Conservation (phyloP, 2,797 vertebrate species). For the Parauchenoglanis ngamensis region DNA sequence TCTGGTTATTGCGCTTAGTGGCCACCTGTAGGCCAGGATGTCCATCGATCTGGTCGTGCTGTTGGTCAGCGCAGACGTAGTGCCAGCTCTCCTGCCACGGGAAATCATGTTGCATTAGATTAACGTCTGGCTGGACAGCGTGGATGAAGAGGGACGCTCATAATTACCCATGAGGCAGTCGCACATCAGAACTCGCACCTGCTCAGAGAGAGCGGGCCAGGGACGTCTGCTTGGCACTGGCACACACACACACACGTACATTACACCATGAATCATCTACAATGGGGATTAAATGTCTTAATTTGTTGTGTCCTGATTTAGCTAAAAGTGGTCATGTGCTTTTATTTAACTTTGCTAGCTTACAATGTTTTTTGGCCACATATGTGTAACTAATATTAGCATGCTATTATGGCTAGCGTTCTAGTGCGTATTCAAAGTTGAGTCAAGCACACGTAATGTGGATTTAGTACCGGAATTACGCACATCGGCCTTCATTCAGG, state of each 20-base stretch:
- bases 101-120: slow-evolving; percentile 58
- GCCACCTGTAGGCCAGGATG: slow-evolving; percentile 46
- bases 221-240: slow-evolving; percentile 12
- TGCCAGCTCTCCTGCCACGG: slow-evolving; percentile 35
- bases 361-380: neutral
- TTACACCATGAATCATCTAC: neutral
- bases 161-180: slow-evolving; percentile 38
- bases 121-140: slow-evolving; percentile 39
- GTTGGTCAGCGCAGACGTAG: slow-evolving; percentile 15
- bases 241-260: neutral
- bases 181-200: slow-evolving; percentile 34
- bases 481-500: neutral
- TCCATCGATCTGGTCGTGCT: slow-evolving; percentile 8
- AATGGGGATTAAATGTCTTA: neutral
- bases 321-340: neutral
- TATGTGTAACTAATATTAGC: neutral
- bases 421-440: neutral
- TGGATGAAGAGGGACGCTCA: slow-evolving; percentile 10
- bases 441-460: neutral
- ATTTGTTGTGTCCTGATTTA: neutral
- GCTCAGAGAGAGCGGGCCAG: slow-evolving; percentile 34
- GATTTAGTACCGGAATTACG: neutral
- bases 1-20: slow-evolving; percentile 35
- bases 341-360: neutral
- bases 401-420: neutral